phyloP scores from a whole-genome alignment of 2,888 invertebrate species.

The Branchipolynoe longqiensis region DNA sequence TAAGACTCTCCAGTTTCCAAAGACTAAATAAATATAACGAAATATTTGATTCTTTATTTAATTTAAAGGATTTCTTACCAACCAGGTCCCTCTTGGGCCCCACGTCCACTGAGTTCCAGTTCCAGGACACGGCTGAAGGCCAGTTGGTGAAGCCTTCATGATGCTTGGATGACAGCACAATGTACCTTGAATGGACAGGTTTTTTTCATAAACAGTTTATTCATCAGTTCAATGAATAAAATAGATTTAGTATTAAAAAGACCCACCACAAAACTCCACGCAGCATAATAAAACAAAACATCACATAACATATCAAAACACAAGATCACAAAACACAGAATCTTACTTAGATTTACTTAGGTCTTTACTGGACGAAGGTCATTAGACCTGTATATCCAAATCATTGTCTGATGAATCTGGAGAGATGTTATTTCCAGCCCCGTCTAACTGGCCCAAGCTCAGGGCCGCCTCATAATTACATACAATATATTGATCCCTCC shows the following conservation, averaged over 20 bases:
- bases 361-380: no score
- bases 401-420: no score
- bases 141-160: constrained; percentile 93
- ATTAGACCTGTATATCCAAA: no score
- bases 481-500: no score
- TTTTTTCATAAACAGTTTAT: background rate
- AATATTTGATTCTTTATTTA: no score
- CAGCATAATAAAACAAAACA: background rate
- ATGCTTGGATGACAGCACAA: constrained; percentile 92
- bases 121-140: constrained; percentile 91
- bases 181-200: constrained; percentile 85
- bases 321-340: background rate
- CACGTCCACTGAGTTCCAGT: constrained; percentile 91
- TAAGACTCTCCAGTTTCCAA: no score
- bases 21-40: no score
- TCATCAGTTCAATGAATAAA: background rate
- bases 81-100: constrained; percentile 90
- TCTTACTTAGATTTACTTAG: no score
- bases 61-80: no score
- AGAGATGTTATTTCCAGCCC: no score
- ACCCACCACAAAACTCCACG: background rate
- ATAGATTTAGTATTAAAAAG: background rate
- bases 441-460: no score
- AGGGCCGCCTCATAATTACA: no score
- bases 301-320: background rate